Conservation (phyloP, 2,888 invertebrate genomes). For the Drosophila percnosoma region DNA sequence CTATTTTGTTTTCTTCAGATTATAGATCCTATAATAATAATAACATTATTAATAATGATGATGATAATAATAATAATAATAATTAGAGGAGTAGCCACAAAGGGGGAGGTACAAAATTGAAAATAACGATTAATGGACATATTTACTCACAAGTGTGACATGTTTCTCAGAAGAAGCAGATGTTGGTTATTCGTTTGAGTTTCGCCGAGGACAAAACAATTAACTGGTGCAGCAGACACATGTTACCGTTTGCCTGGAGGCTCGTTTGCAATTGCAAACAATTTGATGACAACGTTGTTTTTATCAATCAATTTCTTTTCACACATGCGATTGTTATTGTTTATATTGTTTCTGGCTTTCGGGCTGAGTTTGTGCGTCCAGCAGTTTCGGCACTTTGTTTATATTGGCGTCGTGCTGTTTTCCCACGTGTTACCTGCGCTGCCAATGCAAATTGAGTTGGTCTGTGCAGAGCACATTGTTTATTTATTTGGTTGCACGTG, state of each 20-base stretch:
- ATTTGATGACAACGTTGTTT: constrained; percentile 48
- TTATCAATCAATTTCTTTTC: constrained; percentile 57
- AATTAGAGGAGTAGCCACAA: background rate
- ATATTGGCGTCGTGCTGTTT: constrained; percentile 47
- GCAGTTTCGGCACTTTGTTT: constrained; percentile 33
- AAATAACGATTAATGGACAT: background rate
- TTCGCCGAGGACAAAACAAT: constrained; percentile 49
- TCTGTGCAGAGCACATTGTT: constrained; percentile 49
- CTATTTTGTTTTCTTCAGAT: background rate
- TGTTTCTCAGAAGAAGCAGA: background rate
- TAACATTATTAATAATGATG: no score
- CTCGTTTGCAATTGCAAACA: constrained; percentile 41
- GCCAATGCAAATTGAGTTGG: constrained; percentile 68
- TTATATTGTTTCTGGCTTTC: constrained; percentile 21
- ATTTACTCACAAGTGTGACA: constrained; percentile 25
- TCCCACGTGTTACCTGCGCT: constrained; percentile 66
- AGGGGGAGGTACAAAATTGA: constrained; percentile 10
- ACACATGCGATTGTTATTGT: constrained; percentile 24
- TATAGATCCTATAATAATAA: background rate
- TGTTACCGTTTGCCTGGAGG: constrained; percentile 33
- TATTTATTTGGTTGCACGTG: constrained; percentile 69
- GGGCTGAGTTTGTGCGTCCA: constrained; percentile 12
- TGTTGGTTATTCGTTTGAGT: constrained; percentile 6
- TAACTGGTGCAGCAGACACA: constrained; percentile 31
- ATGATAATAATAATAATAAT: background rate